Base-by-base conservation (phyloP, 2,888 invertebrate genomes). In the Dasypogon diadema region DNA sequence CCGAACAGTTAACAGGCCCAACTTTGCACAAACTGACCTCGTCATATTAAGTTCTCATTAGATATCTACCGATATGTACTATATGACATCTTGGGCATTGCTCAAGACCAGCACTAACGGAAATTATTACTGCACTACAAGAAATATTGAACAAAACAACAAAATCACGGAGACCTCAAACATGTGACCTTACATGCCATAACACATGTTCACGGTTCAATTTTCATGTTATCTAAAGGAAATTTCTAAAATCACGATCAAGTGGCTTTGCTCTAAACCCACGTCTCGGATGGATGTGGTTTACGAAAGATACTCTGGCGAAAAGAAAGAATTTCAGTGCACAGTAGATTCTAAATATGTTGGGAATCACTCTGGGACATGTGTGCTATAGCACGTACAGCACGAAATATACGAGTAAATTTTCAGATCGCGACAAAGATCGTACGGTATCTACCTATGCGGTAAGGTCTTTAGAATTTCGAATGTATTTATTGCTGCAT, bases 161-260 rank as follows among this genome's bases (percentile, higher is more conserved):
- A 70, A 70, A 70, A 76, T 63, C 72, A 76, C 58, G 75, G 72
- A 75, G 74, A 77, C 60, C 75, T 75, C 42, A 74, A 42, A 60
- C 70, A 77, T 75, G 74, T 70, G 76, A 77, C 76, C 76, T 77
- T 75, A 77, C 75, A 77, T 77, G 76, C 74, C 70, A 77, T 75
- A 77, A 77, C 76, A 77, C 65, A 72, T 77, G 76, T 77, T 77
- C 76, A 77, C 70, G 70, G 70, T 77, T 77, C 76, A 77, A 68
- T 74, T 74, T 77, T 76, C 74, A 74, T 76, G 63, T 68, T 63
- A 76, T 76, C 76, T 76, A 60, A 51, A 55, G 72, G 63, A 55
- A 65, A 55, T 76, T 73, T 54, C 63, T 73, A 54, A 73, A 75
- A 76, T 76, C 76, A 76, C 76, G 76, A 76, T 74, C 74, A 74